Percentiles rank a stretch among this genome's conserved stretches.
Evolutionary conservation across 2,797 vertebrate species (phyloP).

Genomic region (Tauraco hartlaubi): DNA sequence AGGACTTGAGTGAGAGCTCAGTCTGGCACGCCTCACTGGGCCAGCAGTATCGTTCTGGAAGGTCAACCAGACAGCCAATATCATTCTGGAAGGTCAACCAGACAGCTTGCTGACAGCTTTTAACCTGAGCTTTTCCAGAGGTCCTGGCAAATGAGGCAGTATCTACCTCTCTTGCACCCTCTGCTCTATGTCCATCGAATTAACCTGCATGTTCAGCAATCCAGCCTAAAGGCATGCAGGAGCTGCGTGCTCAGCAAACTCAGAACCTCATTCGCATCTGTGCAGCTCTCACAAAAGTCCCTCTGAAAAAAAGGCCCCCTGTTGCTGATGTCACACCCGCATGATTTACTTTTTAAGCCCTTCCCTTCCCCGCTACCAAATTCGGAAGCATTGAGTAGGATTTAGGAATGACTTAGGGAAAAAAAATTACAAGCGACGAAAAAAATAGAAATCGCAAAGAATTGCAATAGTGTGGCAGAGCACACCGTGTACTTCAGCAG

Average conservation of each 20-base stretch:
- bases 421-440: background rate
- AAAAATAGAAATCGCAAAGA: background rate
- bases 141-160: background rate
- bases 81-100: background rate
- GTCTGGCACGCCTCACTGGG: fast-evolving
- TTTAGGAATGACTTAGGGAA: background rate
- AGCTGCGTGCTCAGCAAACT: background rate
- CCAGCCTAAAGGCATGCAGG: background rate
- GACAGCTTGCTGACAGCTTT: background rate
- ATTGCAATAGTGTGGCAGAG: fast-evolving
- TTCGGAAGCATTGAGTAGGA: background rate
- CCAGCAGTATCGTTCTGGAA: background rate
- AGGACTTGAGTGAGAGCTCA: background rate
- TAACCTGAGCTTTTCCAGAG: background rate
- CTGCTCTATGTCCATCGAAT: background rate
- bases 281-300: background rate
- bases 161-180: background rate
- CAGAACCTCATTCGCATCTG: background rate
- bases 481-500: background rate
- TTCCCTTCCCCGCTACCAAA: background rate
- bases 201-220: background rate
- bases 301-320: background rate
- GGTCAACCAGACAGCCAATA: fast-evolving
- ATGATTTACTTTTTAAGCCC: background rate
- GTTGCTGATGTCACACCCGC: background rate